These are phyloP conservation scores for Cyclopterus lumpus DNA, from an alignment of 2,797 vertebrate genomes.

Conservation along the genomic window DNA sequence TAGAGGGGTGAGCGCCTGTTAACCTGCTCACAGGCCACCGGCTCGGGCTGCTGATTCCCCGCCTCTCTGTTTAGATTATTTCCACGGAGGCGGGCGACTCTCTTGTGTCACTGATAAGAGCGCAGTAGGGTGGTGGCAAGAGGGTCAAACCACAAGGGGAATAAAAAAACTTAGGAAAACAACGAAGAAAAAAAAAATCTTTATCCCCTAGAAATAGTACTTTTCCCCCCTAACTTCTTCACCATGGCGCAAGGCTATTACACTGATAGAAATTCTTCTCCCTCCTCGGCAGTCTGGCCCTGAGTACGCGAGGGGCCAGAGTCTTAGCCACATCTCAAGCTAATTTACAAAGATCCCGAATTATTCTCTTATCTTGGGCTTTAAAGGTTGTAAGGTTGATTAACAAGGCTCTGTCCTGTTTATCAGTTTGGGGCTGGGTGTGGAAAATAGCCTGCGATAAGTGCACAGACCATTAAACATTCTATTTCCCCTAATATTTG, in stretches of 20 bases:
- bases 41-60: conserved; percentile 55
- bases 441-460: conserved; percentile 85
- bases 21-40: conserved; percentile 74
- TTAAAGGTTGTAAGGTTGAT: conserved; percentile 90
- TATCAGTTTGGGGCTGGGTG: conserved; percentile 84
- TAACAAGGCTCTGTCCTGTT: conserved; percentile 86
- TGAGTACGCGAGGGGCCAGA: conserved; percentile 67
- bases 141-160: conserved; percentile 81
- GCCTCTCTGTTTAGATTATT: conserved; percentile 80
- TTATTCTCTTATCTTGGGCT: conserved; percentile 86
- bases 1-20: conserved; percentile 72
- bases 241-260: conserved; percentile 80
- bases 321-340: conserved; percentile 84
- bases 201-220: conserved; percentile 67
- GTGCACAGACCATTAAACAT: conserved; percentile 86
- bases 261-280: conserved; percentile 82
- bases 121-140: conserved; percentile 72
- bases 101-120: conserved; percentile 81
- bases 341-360: conserved; percentile 88
- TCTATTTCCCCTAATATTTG: conserved; percentile 88
- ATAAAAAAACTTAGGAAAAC: conserved; percentile 70
- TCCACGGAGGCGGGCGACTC: conserved; percentile 72
- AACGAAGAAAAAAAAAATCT: conserved; percentile 60
- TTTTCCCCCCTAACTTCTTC: conserved; percentile 78
- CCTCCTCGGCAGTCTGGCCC: conserved; percentile 73